phyloP scores from a whole-genome alignment of 2,113 vertebrate genomes.

The Trichechus manatus region DNA sequence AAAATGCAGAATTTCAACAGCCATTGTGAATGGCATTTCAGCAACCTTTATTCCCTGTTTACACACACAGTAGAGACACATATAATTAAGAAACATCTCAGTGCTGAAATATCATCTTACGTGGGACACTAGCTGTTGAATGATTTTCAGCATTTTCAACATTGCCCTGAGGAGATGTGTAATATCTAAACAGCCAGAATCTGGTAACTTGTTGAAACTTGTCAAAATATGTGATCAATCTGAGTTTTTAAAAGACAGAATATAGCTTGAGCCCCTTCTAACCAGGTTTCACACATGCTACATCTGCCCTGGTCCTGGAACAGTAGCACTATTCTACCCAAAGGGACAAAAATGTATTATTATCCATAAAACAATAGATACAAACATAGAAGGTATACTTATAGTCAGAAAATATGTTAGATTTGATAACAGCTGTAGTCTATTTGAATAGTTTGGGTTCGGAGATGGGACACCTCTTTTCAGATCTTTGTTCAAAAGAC shows the following conservation, averaged over 20 bases:
- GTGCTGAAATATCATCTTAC: conserved; percentile 53
- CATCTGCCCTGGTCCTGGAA: not conserved
- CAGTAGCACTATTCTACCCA: not conserved
- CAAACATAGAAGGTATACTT: not conserved
- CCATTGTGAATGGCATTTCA: conserved; percentile 63
- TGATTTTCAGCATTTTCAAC: conserved; percentile 65
- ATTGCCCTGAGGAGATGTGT: conserved; percentile 51
- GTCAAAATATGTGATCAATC: conserved; percentile 74
- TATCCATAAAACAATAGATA: not conserved
- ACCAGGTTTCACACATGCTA: not conserved
- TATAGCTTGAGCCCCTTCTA: not conserved
- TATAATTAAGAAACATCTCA: conserved; percentile 65
- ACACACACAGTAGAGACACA: conserved; percentile 52
- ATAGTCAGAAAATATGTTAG: not conserved
- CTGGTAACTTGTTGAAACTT: conserved; percentile 61
- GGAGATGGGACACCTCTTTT: not conserved
- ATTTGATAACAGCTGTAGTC: not conserved
- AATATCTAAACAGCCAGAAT: conserved; percentile 56
- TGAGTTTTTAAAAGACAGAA: conserved; percentile 25
- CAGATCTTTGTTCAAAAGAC: not conserved
- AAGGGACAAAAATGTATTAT: not conserved
- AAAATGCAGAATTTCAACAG: conserved; percentile 60
- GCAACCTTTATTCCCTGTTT: conserved; percentile 63
- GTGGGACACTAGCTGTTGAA: conserved; percentile 38
- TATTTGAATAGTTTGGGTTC: not conserved